Conservation (phyloP, 2,113 vertebrate species). For the Rhinichthys klamathensis region DNA sequence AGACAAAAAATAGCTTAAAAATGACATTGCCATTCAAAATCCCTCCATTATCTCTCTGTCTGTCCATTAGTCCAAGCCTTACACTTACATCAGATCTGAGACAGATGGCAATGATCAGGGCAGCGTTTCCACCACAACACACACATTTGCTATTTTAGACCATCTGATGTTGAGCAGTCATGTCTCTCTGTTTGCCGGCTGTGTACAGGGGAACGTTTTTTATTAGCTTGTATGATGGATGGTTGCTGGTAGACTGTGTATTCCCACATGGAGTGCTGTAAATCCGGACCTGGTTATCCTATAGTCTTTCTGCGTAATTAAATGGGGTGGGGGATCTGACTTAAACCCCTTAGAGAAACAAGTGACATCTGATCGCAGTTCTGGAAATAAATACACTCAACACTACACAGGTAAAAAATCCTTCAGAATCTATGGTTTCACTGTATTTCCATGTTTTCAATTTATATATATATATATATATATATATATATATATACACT, state of each 20-base stretch:
- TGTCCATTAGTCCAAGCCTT: neutral
- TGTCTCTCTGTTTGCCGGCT: constrained; percentile 2
- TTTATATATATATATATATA: too few species aligned
- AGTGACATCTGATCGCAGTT: neutral
- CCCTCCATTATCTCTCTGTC: neutral
- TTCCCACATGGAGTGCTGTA: constrained; percentile 27
- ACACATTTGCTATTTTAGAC: constrained; percentile 27
- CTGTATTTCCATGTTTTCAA: neutral
- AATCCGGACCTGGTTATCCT: constrained; percentile 18
- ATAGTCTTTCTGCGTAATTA: constrained; percentile 20
- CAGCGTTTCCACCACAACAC: constrained; percentile 30
- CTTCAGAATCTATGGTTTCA: neutral
- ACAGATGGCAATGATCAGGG: constrained; percentile 38
- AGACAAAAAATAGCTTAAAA: neutral
- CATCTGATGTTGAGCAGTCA: constrained; percentile 29
- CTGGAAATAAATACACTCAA: neutral
- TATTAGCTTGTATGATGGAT: constrained; percentile 26
- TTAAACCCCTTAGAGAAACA: neutral
- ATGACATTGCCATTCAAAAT: neutral
- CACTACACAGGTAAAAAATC: neutral
- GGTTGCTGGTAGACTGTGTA: constrained; percentile 14
- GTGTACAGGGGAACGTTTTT: neutral
- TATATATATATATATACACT: too few species aligned
- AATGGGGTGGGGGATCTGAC: neutral
- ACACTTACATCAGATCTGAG: constrained; percentile 12